Conservation (phyloP, 2,113 vertebrate species). For the Zootoca vivipara region DNA sequence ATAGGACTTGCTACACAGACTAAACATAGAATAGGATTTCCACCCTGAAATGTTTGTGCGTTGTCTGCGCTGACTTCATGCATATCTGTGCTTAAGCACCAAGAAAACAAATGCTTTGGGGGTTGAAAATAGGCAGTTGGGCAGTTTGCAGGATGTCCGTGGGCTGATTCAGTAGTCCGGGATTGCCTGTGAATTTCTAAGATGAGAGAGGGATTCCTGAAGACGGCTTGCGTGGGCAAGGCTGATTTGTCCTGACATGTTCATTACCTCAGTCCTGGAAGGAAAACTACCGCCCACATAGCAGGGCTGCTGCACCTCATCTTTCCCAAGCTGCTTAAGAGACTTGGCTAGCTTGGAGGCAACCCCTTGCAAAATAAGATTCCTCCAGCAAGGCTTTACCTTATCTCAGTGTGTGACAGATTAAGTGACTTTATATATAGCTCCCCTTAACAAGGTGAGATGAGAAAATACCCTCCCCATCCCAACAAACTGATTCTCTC, state of each 20-base stretch:
- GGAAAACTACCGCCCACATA: background rate
- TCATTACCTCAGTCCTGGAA: background rate
- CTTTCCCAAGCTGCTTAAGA: constrained; percentile 1
- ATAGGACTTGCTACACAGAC: background rate
- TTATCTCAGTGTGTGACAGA: constrained; percentile 26
- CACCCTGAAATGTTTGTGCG: background rate
- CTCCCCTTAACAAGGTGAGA: constrained; percentile 10
- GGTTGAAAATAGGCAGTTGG: background rate
- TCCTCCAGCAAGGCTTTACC: constrained; percentile 36
- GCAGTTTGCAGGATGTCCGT: background rate
- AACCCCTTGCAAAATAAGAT: constrained; percentile 29
- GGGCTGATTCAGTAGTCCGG: background rate
- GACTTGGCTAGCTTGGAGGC: constrained; percentile 4
- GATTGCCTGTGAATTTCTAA: background rate
- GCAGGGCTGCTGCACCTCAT: background rate
- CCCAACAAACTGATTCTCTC: constrained; percentile 39
- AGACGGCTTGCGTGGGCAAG: accelerated
- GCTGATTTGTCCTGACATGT: background rate
- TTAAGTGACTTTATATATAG: constrained; percentile 45
- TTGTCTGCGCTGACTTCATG: background rate
- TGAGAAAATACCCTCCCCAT: constrained; percentile 25
- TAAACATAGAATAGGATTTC: background rate
- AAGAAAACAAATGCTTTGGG: too few relatives aligned
- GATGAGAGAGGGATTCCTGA: background rate
- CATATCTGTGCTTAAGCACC: background rate